These are phyloP conservation scores for Pachypanchax playfairii DNA, from an alignment of 2,113 vertebrate species.

Conservation along the genomic window DNA sequence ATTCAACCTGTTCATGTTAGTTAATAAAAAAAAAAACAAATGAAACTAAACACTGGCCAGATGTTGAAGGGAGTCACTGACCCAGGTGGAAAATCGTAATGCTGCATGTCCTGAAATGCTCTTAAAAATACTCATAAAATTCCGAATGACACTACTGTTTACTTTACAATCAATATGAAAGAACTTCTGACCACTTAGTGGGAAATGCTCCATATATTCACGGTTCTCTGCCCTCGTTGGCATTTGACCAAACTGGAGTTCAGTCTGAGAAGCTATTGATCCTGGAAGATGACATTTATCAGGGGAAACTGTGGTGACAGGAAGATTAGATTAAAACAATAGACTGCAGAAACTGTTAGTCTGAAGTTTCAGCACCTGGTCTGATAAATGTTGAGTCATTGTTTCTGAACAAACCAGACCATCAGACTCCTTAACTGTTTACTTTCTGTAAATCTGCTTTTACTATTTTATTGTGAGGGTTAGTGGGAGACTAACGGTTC, in stretches of 20 bases:
- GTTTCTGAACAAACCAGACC: background rate
- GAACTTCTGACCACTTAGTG: background rate
- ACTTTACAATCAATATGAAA: background rate
- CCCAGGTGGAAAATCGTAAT: background rate
- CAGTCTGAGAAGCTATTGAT: background rate
- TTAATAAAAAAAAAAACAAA: too few relatives aligned
- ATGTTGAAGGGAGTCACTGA: too few relatives aligned
- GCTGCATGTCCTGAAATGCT: background rate
- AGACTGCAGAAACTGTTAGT: background rate
- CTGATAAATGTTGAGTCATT: background rate
- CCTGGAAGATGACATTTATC: background rate
- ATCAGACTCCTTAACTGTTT: background rate
- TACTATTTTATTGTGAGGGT: too few relatives aligned
- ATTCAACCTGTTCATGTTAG: too few relatives aligned
- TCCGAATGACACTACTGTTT: background rate
- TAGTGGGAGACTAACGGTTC: too few relatives aligned
- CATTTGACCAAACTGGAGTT: background rate
- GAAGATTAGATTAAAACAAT: constrained; percentile 2
- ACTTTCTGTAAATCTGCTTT: background rate
- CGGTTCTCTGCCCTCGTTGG: background rate
- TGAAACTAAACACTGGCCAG: too few relatives aligned
- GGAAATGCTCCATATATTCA: background rate
- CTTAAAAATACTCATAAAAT: background rate
- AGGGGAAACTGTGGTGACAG: background rate
- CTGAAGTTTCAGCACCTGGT: background rate